Evolutionary conservation across 1,140 invertebrate species (phyloP).

Genomic region (Vollenhovia emeryi): DNA sequence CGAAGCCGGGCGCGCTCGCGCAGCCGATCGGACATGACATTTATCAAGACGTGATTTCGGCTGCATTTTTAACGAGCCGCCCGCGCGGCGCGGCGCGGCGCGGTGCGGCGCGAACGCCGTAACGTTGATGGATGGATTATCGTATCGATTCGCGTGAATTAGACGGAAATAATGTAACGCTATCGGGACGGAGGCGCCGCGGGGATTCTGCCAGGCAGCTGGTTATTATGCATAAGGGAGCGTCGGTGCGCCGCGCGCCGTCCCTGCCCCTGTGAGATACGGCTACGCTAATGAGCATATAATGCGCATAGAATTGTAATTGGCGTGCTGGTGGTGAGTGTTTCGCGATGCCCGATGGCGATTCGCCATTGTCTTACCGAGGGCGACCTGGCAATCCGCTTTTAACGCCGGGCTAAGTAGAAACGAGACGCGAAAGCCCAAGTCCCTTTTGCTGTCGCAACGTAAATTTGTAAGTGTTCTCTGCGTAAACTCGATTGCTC

Average conservation of each 20-base stretch:
- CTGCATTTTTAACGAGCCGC: conserved; percentile 67
- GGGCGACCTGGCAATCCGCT: neutral
- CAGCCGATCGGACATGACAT: conserved; percentile 59
- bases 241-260: conserved; percentile 31
- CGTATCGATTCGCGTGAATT: conserved; percentile 67
- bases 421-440: neutral
- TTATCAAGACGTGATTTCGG: conserved; percentile 71
- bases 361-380: conserved; percentile 29
- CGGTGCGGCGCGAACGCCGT: conserved; percentile 16
- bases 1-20: conserved; percentile 30
- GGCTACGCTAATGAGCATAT: conserved; percentile 71
- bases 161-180: conserved; percentile 68
- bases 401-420: conserved; percentile 5
- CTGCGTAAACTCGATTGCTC: neutral
- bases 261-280: conserved; percentile 50
- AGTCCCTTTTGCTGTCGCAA: neutral
- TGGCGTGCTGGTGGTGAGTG: conserved; percentile 33
- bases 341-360: conserved; percentile 34
- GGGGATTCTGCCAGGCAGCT: conserved; percentile 32
- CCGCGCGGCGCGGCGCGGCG: neutral
- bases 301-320: conserved; percentile 69
- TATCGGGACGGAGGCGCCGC: conserved; percentile 40
- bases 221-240: conserved; percentile 67
- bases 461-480: too few species aligned
- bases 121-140: conserved; percentile 70